phyloP scores from a whole-genome alignment of 2,888 invertebrate genomes.

The Plagodis pulveraria region DNA sequence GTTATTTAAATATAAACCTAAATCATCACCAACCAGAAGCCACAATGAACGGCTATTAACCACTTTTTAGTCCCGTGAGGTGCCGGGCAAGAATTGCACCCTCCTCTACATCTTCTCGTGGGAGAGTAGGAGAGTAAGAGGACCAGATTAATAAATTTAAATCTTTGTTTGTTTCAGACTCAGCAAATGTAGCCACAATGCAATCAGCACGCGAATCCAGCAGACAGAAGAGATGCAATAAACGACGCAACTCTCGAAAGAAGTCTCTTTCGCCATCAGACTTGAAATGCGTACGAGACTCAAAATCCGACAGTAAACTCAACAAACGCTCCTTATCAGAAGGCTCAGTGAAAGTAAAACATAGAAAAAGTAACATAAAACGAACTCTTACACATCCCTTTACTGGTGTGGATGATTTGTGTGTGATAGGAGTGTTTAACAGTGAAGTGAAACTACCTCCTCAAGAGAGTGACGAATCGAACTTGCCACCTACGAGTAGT shows the following conservation, averaged over 20 bases:
- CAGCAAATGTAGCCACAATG: constrained; percentile 74
- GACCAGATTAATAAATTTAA: background rate
- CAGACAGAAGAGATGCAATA: constrained; percentile 76
- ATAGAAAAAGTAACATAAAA: constrained; percentile 78
- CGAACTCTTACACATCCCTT: constrained; percentile 81
- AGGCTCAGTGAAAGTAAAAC: constrained; percentile 78
- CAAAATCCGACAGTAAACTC: constrained; percentile 68
- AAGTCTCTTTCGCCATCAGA: constrained; percentile 81
- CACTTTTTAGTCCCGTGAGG: too few species aligned
- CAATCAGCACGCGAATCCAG: constrained; percentile 76
- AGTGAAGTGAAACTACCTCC: constrained; percentile 64
- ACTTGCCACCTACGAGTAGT: constrained; percentile 78
- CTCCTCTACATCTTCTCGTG: too few species aligned
- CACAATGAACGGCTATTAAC: too few species aligned
- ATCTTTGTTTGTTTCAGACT: background rate
- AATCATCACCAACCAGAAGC: too few species aligned
- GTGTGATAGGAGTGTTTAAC: constrained; percentile 57
- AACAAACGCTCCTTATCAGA: constrained; percentile 77
- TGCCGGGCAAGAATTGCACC: too few species aligned
- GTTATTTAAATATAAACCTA: too few species aligned
- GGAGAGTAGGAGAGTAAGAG: too few species aligned
- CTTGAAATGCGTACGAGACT: constrained; percentile 68
- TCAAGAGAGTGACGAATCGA: constrained; percentile 76
- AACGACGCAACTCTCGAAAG: constrained; percentile 79
- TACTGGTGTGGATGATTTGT: constrained; percentile 71